Conservation (phyloP, 2,888 invertebrate species). For the Drosophila longiperda region DNA sequence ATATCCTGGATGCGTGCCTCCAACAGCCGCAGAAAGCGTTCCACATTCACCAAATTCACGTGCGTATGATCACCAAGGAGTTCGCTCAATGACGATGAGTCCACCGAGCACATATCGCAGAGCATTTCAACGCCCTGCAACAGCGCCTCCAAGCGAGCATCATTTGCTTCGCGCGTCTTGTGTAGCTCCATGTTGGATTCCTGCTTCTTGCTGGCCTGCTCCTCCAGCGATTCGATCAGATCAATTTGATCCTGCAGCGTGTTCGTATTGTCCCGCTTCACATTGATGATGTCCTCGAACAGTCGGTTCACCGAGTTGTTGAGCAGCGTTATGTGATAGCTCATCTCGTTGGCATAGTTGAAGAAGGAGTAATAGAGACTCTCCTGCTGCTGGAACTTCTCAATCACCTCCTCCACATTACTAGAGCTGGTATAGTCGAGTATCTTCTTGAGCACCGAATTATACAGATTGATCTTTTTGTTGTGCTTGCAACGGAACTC, state of each 20-base stretch:
- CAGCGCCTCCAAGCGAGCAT: constrained; percentile 69
- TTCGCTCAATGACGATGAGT: constrained; percentile 85
- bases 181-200: constrained; percentile 61
- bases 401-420: constrained; percentile 79
- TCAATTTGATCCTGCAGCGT: constrained; percentile 73
- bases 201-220: constrained; percentile 64
- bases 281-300: constrained; percentile 75
- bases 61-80: constrained; percentile 87
- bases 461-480: constrained; percentile 81
- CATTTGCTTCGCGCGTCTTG: constrained; percentile 59
- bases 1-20: constrained; percentile 86
- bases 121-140: constrained; percentile 78
- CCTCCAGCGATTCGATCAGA: constrained; percentile 68
- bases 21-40: constrained; percentile 86
- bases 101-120: constrained; percentile 85
- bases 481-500: constrained; percentile 77
- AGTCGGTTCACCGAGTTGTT: constrained; percentile 81
- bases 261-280: constrained; percentile 71
- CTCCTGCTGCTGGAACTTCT: constrained; percentile 83
- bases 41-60: constrained; percentile 87
- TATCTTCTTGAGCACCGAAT: constrained; percentile 80
- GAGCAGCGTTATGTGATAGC: constrained; percentile 83
- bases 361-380: constrained; percentile 84
- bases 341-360: constrained; percentile 84
- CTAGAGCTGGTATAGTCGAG: constrained; percentile 78